Percentiles rank a stretch among this genome's conserved stretches.
Conservation (phyloP, 2,888 invertebrate species). For the Gastracanthus pulcherrimus region DNA sequence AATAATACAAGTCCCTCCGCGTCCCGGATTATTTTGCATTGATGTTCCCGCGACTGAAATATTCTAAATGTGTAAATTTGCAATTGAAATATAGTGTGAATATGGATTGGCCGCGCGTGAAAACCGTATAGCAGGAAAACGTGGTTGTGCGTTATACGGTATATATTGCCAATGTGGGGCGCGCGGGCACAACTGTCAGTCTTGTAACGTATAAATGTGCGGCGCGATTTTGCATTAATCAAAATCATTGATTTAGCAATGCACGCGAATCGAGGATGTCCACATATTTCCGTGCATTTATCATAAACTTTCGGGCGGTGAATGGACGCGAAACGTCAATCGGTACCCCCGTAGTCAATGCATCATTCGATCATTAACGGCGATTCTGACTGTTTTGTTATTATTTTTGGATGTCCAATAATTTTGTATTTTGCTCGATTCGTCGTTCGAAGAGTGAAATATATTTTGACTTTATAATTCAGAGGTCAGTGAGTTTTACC, state of each 20-base stretch:
- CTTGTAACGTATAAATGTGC: not conserved
- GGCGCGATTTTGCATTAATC: slow-evolving; percentile 48
- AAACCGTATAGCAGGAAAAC: not conserved
- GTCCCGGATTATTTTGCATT: too few relatives aligned
- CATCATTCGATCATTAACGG: slow-evolving; percentile 28
- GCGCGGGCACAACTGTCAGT: slow-evolving; percentile 37
- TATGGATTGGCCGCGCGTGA: not conserved
- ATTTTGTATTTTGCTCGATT: slow-evolving; percentile 8
- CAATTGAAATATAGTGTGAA: slow-evolving; percentile 23
- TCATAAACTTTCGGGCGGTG: slow-evolving; percentile 39
- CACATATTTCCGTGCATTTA: slow-evolving; percentile 48
- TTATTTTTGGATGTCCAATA: slow-evolving; percentile 3
- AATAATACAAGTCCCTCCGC: too few relatives aligned
- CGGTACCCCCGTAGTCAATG: slow-evolving; percentile 1
- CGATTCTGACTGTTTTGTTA: not conserved
- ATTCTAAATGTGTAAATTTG: slow-evolving; percentile 32
- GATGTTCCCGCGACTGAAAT: too few relatives aligned
- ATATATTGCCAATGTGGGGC: slow-evolving; percentile 1
- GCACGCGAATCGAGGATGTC: slow-evolving; percentile 16
- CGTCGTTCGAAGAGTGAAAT: too few relatives aligned
- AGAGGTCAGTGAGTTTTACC: too few relatives aligned
- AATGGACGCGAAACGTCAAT: slow-evolving; percentile 14
- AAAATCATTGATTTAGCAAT: slow-evolving; percentile 49
- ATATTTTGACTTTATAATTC: too few relatives aligned
- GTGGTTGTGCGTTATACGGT: not conserved